Evolutionary conservation across 64 coral and sea anemone species (phyloP).

Genomic region (Montipora cactus): DNA sequence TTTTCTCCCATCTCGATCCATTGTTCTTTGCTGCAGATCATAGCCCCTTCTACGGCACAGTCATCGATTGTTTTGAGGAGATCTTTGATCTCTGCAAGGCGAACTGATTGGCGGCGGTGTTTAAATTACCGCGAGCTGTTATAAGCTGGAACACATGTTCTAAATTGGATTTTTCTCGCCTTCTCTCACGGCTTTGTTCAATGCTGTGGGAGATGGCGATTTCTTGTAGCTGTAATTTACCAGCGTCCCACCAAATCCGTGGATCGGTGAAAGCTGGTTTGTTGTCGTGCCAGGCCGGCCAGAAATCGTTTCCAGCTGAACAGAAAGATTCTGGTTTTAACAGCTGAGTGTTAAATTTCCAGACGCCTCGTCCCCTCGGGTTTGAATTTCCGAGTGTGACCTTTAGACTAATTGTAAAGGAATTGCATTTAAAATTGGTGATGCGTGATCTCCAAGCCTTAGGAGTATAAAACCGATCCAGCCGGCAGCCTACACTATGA

Average conservation of each 20-base stretch:
- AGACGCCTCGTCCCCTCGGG: background rate
- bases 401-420: background rate
- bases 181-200: background rate
- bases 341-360: constrained; percentile 1
- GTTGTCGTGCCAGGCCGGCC: background rate
- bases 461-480: constrained; percentile 1
- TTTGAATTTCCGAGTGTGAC: background rate
- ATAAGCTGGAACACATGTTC: background rate
- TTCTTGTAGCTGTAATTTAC: background rate
- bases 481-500: background rate
- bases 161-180: background rate
- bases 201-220: constrained; percentile 23
- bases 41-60: background rate
- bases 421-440: too few species aligned
- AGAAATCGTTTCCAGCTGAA: background rate
- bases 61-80: background rate
- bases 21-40: constrained; percentile 16
- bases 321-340: background rate
- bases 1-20: constrained; percentile 50
- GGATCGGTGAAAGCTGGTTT: constrained; percentile 4
- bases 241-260: background rate
- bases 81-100: background rate
- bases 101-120: too few species aligned
- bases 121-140: background rate
- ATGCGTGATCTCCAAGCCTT: background rate